Conservation (phyloP, 2,797 vertebrate genomes). For the Cottoperca gobio region DNA sequence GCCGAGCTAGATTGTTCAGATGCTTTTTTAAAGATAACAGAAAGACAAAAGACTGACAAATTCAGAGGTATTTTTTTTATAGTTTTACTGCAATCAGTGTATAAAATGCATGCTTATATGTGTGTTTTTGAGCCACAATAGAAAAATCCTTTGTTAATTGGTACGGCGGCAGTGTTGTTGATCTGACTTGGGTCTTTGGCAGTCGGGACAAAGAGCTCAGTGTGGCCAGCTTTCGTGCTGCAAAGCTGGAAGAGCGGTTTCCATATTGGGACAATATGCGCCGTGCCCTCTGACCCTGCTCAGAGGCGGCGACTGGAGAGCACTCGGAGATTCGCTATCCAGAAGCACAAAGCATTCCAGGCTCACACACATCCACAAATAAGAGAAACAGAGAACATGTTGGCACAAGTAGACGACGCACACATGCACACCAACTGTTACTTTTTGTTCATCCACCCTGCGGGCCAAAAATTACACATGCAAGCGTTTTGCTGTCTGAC, state of each 20-base stretch:
- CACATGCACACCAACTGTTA: constrained; percentile 82
- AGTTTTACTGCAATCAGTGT: constrained; percentile 32
- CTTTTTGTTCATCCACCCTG: constrained; percentile 70
- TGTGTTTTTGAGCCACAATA: constrained; percentile 45
- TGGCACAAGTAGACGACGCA: constrained; percentile 68
- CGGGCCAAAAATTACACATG: constrained; percentile 79
- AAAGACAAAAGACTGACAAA: constrained; percentile 37
- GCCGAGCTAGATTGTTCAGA: constrained; percentile 63
- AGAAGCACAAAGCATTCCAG: constrained; percentile 67
- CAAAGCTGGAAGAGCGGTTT: constrained; percentile 69
- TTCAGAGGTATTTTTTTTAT: constrained; percentile 30
- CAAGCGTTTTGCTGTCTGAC: constrained; percentile 77
- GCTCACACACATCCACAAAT: constrained; percentile 52
- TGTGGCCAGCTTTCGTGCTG: constrained; percentile 70
- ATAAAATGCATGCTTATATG: constrained; percentile 16
- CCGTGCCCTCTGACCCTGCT: constrained; percentile 74
- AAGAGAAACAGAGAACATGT: constrained; percentile 57
- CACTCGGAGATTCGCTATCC: constrained; percentile 52
- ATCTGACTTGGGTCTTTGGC: constrained; percentile 71
- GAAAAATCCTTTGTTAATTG: constrained; percentile 66
- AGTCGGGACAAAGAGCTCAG: constrained; percentile 74
- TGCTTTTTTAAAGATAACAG: constrained; percentile 62
- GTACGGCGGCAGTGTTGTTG: constrained; percentile 60
- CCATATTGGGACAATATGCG: constrained; percentile 82
- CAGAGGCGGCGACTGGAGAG: constrained; percentile 57